Percentiles rank a stretch among this genome's conserved stretches.
These are phyloP conservation scores for Drosophila erecta DNA, from an alignment of 1,140 invertebrate species.

Conservation along the genomic window DNA sequence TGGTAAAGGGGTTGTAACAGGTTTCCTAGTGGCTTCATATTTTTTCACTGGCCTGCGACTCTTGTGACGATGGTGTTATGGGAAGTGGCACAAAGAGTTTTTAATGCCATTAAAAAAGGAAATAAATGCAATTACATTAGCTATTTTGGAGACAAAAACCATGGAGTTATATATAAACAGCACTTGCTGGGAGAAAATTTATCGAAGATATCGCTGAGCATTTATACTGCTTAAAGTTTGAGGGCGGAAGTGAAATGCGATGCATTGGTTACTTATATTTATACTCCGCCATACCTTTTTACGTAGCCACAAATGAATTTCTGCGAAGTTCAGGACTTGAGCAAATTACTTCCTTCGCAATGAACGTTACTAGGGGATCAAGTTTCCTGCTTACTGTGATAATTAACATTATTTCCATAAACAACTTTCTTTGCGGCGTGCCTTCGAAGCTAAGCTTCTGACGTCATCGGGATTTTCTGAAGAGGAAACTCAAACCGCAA, in stretches of 20 bases:
- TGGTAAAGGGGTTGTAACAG: conserved; percentile 29
- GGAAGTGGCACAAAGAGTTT: too few species aligned
- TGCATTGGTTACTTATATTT: too few species aligned
- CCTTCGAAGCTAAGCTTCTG: conserved; percentile 11
- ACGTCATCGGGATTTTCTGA: conserved; percentile 39
- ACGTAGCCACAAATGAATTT: background rate
- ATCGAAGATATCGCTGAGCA: background rate
- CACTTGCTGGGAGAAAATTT: too few species aligned
- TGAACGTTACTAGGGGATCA: background rate
- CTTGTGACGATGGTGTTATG: conserved; percentile 1
- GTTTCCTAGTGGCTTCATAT: conserved; percentile 37
- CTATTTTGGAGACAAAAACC: too few species aligned
- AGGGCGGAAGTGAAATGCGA: too few species aligned
- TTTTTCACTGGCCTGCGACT: conserved; percentile 6
- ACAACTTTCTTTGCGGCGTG: conserved; percentile 34
- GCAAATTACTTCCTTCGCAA: background rate
- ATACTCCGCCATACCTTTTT: background rate
- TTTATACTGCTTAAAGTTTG: background rate
- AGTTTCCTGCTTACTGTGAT: conserved; percentile 3
- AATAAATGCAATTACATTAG: too few species aligned
- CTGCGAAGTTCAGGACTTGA: background rate
- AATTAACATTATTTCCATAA: conserved; percentile 46
- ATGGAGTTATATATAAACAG: too few species aligned
- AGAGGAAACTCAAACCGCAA: conserved; percentile 35
- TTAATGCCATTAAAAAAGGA: background rate